phyloP scores from a whole-genome alignment of 1,140 invertebrate genomes.

The Lineus longissimus region DNA sequence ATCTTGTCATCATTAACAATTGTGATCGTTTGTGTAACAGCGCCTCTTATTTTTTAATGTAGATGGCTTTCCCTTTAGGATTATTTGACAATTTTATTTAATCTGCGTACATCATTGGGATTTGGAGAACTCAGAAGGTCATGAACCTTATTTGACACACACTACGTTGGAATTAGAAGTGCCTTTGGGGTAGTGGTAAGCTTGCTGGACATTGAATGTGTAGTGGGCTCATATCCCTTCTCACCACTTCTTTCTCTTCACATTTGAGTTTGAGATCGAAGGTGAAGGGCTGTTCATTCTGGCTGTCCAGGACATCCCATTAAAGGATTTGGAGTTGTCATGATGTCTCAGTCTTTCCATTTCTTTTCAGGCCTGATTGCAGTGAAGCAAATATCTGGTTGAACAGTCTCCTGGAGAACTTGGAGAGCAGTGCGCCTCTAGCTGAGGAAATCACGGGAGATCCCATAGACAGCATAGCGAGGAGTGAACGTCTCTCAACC shows the following conservation, averaged over 20 bases:
- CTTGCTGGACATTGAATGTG: not conserved
- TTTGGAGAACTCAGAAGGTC: not conserved
- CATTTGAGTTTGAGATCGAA: not conserved
- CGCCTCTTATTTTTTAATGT: too few relatives aligned
- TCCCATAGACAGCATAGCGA: too few relatives aligned
- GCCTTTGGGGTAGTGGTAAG: not conserved
- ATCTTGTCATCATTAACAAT: not conserved
- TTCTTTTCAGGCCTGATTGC: slow-evolving; percentile 4
- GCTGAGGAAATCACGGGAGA: not conserved
- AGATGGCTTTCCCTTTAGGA: not conserved
- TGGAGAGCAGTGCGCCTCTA: not conserved
- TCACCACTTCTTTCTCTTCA: too few relatives aligned
- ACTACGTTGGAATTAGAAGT: not conserved
- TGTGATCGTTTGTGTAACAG: too few relatives aligned
- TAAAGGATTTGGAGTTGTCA: not conserved
- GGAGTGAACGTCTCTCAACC: too few relatives aligned
- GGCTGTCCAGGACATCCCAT: not conserved
- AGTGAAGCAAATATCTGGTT: not conserved
- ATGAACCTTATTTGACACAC: not conserved
- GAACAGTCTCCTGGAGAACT: not conserved
- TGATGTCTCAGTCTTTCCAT: not conserved
- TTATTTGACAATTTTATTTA: not conserved
- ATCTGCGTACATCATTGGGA: not conserved
- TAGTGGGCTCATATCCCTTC: too few relatives aligned
- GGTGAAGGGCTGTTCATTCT: not conserved